Conservation (phyloP, 2,113 vertebrate species). For the Sceloporus tristichus region DNA sequence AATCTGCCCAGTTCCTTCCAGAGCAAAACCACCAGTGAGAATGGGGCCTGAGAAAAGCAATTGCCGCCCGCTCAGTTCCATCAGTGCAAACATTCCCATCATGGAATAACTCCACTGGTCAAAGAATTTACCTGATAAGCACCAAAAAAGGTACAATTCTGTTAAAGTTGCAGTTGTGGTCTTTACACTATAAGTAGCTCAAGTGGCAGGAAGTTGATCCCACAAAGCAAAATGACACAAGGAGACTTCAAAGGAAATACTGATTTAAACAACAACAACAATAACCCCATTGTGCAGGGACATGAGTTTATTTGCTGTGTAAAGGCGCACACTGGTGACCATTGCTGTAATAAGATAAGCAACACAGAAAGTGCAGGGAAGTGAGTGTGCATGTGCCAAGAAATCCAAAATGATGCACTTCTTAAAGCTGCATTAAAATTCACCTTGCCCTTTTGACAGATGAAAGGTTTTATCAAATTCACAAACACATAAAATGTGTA, state of each 20-base stretch:
- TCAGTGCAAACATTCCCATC: too few species aligned
- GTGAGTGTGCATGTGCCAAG: slow-evolving; percentile 33
- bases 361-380: not conserved
- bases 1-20: too few species aligned
- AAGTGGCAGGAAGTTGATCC: slow-evolving; percentile 3
- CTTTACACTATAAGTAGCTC: not conserved
- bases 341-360: slow-evolving; percentile 53
- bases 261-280: not conserved
- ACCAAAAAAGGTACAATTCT: not conserved
- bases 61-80: too few species aligned
- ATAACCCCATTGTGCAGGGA: not conserved
- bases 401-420: slow-evolving; percentile 52
- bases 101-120: not conserved
- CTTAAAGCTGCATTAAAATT: slow-evolving; percentile 55
- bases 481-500: slow-evolving; percentile 48
- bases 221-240: slow-evolving; percentile 18
- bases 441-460: slow-evolving; percentile 54
- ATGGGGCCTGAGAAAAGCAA: too few species aligned
- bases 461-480: slow-evolving; percentile 70
- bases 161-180: not conserved
- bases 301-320: slow-evolving; percentile 29
- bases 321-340: slow-evolving; percentile 12
- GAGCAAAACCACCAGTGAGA: too few species aligned
- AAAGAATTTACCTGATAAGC: not conserved
- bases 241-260: slow-evolving; percentile 24